Base-by-base conservation (phyloP, 2,888 invertebrate genomes). In the Plebejus argus region DNA sequence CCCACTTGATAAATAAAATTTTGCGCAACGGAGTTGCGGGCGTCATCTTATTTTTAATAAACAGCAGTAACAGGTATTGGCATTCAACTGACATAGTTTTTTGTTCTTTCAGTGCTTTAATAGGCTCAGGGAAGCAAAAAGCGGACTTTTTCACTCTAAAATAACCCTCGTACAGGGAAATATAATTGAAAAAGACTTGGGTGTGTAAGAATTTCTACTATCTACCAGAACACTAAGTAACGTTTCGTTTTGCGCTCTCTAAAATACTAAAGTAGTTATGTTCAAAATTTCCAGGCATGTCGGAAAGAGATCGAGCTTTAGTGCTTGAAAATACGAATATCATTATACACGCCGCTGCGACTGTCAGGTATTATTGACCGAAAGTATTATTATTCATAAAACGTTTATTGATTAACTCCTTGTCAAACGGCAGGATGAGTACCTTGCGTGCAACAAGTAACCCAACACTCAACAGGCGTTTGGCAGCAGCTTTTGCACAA, bases 281-380 rank as follows among this genome's bases (percentile, higher is more conserved):
- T 23, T 23, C 23, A 61, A 33, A 18, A 53, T 53, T 12, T 71
- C 18, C 71, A 71, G 71, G 71, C 39, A 71, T 71, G 71, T 71
- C 71, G 4, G 71, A 71, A 39, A 35, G 8, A 35, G 71, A 71
- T 71, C 39, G 71, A 39, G n/a, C n/a, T 18, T 39, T 71, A 10
- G 71, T 71, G n/a, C 15, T 39, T 10, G 20, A 71, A 10, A 71
- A 35, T 39, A 39, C 71, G 3, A 71, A 71, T 12, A 71, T 71
- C 10, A 71, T 71, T n/a, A 39, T 71, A 35, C 71, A 71, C 39
- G 39, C 35, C n/a, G 71, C 71, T 71, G 71, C 71, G 10, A 71
- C 35, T 39, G 71, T 71, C 18, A 71, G 71, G 71, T 71, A 71
- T 70, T 35, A 0, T 18, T 23, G 8, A 61, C 1, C 12, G 28